Evolutionary conservation across 2,888 invertebrate species (phyloP).

Genomic region (Chrysotoxum bicinctum): DNA sequence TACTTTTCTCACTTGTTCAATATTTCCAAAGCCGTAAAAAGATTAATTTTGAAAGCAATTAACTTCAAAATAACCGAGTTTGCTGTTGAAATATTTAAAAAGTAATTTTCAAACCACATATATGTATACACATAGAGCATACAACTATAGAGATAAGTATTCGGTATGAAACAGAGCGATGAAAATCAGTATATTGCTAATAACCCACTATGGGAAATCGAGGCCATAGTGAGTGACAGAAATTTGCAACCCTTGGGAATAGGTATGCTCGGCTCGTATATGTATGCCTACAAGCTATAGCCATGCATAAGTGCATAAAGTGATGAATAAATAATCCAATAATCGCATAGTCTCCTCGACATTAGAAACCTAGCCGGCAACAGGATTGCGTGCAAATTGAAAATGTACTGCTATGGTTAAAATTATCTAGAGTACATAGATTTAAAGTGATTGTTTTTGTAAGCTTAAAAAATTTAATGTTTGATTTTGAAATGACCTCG

Average conservation of each 20-base stretch:
- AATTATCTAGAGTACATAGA: not conserved
- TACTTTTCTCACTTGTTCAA: not conserved
- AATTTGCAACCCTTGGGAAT: not conserved
- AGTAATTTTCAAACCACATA: not conserved
- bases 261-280: not conserved
- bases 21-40: not conserved
- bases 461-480: not conserved
- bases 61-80: not conserved
- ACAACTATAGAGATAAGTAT: not conserved
- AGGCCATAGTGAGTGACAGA: not conserved
- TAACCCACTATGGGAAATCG: not conserved
- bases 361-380: not conserved
- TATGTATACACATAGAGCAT: too few species aligned
- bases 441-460: not conserved
- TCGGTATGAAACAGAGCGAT: not conserved
- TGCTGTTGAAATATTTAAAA: not conserved
- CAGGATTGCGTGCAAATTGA: conserved; percentile 10
- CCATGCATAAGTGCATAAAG: conserved; percentile 4
- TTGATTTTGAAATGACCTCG: not conserved
- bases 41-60: not conserved
- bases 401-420: not conserved
- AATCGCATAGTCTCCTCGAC: conserved; percentile 2
- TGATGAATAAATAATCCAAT: conserved; percentile 39
- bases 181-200: not conserved
- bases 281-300: not conserved